These are phyloP conservation scores for Choristoneura rosaceana DNA, from an alignment of 2,888 invertebrate genomes.

Conservation along the genomic window DNA sequence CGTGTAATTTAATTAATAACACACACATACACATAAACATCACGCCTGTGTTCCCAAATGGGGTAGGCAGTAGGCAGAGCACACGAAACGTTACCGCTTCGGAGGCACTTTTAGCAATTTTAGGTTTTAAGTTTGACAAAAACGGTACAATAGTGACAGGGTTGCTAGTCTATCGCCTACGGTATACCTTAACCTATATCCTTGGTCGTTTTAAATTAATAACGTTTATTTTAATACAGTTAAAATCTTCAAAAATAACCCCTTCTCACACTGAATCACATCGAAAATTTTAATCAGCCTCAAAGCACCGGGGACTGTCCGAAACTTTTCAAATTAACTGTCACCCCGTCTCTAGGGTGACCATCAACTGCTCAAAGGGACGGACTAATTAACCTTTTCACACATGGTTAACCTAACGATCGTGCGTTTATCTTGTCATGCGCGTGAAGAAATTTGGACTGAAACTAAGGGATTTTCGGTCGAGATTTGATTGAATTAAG, in stretches of 20 bases:
- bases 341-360: conserved; percentile 44
- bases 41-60: no score
- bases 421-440: conserved; percentile 15
- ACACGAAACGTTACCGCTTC: no score
- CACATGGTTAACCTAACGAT: conserved; percentile 31
- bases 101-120: no score
- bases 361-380: conserved; percentile 44
- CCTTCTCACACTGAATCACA: conserved; percentile 1
- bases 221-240: conserved; percentile 5
- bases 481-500: neutral
- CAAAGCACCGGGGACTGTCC: conserved; percentile 38
- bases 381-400: conserved; percentile 37
- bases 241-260: neutral
- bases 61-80: no score
- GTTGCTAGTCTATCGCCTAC: no score
- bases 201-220: no score
- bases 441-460: conserved; percentile 1
- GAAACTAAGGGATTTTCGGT: neutral
- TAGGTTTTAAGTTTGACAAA: no score
- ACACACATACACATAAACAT: no score
- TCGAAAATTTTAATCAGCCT: conserved; percentile 46
- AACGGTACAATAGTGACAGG: no score
- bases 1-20: neutral
- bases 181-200: no score
- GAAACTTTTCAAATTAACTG: conserved; percentile 48